Evolutionary conservation across 2,888 invertebrate species (phyloP).

Genomic region (Drosophila mimetica): DNA sequence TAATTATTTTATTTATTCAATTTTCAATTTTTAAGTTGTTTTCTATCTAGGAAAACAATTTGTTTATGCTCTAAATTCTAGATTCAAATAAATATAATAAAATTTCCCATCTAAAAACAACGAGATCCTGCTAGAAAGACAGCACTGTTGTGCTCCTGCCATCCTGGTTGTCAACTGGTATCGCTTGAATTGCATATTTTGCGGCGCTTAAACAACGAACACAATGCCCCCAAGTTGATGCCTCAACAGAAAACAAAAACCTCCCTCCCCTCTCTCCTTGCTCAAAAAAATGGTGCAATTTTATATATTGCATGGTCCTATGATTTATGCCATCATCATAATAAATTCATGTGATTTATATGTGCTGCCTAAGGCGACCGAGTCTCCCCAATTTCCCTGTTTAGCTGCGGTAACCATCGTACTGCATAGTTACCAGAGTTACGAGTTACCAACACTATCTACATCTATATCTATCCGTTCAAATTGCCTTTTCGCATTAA

Average conservation of each 20-base stretch:
- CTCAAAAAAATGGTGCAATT: constrained; percentile 50
- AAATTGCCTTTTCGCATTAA: constrained; percentile 45
- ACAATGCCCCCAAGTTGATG: constrained; percentile 58
- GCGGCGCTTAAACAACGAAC: constrained; percentile 68
- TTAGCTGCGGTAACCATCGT: constrained; percentile 48
- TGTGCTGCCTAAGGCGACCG: constrained; percentile 52
- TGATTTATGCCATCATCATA: constrained; percentile 84
- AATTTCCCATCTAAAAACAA: not conserved
- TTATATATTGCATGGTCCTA: constrained; percentile 63
- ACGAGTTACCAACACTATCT: constrained; percentile 20
- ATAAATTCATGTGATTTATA: constrained; percentile 84
- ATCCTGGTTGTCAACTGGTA: constrained; percentile 47
- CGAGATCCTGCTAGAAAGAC: not conserved
- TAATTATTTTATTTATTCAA: too few species aligned
- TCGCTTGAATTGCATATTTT: constrained; percentile 69
- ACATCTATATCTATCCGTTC: constrained; percentile 28
- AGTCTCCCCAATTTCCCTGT: constrained; percentile 23
- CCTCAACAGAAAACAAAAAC: constrained; percentile 21
- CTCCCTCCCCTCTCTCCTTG: constrained; percentile 1
- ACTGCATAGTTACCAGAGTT: constrained; percentile 29
- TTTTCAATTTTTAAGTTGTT: too few species aligned
- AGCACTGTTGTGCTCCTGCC: constrained; percentile 8
- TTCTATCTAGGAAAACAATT: too few species aligned
- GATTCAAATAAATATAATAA: not conserved
- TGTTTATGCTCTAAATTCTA: too few species aligned